Percentiles rank a stretch among this genome's conserved stretches.
phyloP scores from a whole-genome alignment of 92 coral and sea anemone species.

The Umimayanthus kanabou region DNA sequence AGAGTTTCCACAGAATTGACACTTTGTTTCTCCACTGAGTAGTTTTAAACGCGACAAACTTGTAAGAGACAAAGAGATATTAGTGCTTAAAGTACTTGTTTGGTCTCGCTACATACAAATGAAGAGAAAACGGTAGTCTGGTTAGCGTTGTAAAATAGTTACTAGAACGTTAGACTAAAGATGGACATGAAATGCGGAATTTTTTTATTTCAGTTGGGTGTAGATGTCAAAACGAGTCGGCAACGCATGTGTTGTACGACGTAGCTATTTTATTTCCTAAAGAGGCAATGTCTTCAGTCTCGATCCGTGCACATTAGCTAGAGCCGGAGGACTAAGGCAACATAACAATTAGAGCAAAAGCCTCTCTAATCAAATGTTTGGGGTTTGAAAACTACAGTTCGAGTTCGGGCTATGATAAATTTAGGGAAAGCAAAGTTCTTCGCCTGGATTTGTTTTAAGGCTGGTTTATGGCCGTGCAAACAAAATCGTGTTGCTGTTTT shows the following conservation, averaged over 20 bases:
- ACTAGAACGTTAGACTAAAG: slow-evolving; percentile 5
- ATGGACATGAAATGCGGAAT: not conserved
- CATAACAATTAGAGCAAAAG: not conserved
- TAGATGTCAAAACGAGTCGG: slow-evolving; percentile 9
- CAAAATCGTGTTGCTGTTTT: not conserved
- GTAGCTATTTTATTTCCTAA: slow-evolving; percentile 33
- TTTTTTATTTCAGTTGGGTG: slow-evolving; percentile 3
- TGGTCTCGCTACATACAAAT: not conserved
- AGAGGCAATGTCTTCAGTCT: slow-evolving; percentile 21
- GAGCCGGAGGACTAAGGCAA: not conserved
- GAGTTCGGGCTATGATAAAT: not conserved
- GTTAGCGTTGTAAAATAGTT: slow-evolving; percentile 9
- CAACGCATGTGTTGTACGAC: slow-evolving; percentile 15
- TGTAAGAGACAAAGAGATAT: slow-evolving; percentile 12
- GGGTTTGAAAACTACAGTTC: slow-evolving; percentile 6
- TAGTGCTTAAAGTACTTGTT: not conserved
- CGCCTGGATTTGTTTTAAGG: not conserved
- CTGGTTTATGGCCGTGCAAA: not conserved
- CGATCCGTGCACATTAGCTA: not conserved
- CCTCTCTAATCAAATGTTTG: slow-evolving; percentile 39
- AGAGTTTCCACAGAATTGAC: not conserved
- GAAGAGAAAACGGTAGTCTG: not conserved
- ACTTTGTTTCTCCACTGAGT: not conserved
- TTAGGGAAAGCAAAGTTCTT: not conserved
- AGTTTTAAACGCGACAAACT: not conserved